Conservation (phyloP, 2,113 vertebrate genomes). For the Trinectes maculatus region DNA sequence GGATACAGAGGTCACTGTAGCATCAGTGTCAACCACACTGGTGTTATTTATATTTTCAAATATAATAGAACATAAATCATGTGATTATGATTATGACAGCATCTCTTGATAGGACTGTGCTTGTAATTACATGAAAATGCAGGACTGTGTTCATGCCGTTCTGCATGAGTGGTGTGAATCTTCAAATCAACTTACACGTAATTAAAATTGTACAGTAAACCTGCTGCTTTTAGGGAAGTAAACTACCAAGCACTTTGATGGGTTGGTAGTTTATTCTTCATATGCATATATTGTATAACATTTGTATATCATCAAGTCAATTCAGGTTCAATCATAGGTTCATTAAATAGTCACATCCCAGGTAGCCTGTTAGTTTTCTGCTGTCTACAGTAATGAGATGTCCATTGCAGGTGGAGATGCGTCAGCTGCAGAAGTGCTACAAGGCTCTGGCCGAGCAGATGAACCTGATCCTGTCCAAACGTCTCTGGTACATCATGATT, state of each 20-base stretch:
- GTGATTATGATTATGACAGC: too few species aligned
- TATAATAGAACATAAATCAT: not conserved
- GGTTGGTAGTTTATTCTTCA: too few species aligned
- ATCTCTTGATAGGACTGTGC: too few species aligned
- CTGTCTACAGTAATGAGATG: not conserved
- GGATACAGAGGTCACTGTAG: not conserved
- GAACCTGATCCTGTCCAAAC: conserved; percentile 96
- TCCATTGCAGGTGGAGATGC: conserved; percentile 91
- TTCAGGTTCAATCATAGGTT: not conserved
- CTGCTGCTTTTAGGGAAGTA: not conserved
- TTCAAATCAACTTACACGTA: not conserved
- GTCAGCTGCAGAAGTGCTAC: conserved; percentile 96
- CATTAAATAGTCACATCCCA: not conserved
- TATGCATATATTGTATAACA: too few species aligned
- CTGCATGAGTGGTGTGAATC: not conserved
- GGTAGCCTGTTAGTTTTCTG: not conserved
- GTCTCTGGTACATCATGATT: conserved; percentile 98
- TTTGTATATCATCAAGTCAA: too few species aligned
- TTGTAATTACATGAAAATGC: too few species aligned
- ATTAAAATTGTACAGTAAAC: not conserved
- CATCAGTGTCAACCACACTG: not conserved
- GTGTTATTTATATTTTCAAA: not conserved
- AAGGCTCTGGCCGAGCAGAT: conserved; percentile 92
- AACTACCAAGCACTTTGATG: too few species aligned
- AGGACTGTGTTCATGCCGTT: not conserved